Percentiles rank a stretch among this genome's conserved stretches.
Conservation (phyloP, 92 coral and sea anemone genomes). For the Umimayanthus kanabou region DNA sequence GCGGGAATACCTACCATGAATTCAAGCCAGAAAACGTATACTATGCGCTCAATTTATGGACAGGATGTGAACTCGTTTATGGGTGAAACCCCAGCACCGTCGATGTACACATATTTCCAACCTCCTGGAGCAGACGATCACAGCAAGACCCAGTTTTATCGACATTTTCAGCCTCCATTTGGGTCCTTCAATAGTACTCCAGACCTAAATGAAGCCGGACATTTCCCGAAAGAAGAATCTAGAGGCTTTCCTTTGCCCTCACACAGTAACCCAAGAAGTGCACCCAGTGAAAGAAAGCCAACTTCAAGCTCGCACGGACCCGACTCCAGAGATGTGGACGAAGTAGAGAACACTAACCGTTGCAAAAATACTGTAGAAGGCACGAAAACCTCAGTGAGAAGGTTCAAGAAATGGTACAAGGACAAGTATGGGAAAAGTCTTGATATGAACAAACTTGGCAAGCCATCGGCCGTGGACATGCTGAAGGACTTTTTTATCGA, state of each 20-base stretch:
- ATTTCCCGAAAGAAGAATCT: conserved; percentile 67
- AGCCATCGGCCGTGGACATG: conserved; percentile 87
- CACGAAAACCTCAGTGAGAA: conserved; percentile 95
- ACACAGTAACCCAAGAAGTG: conserved; percentile 60
- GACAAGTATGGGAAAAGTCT: conserved; percentile 94
- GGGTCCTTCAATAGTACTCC: conserved; percentile 52
- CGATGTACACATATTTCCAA: conserved; percentile 82
- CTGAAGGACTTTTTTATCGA: conserved; percentile 98
- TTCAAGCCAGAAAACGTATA: conserved; percentile 53
- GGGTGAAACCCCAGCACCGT: conserved; percentile 68
- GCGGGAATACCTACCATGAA: conserved; percentile 46
- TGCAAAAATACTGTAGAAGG: conserved; percentile 99
- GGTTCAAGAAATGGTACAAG: conserved; percentile 98
- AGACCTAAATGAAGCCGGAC: conserved; percentile 49
- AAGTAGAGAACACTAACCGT: conserved; percentile 94
- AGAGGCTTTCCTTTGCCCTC: conserved; percentile 62
- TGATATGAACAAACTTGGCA: conserved; percentile 92
- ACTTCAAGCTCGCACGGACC: conserved; percentile 57
- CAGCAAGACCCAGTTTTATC: conserved; percentile 83
- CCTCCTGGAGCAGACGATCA: conserved; percentile 63
- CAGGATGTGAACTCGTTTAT: conserved; percentile 68
- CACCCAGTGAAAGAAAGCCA: conserved; percentile 58
- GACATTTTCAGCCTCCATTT: conserved; percentile 75
- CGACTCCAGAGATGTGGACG: conserved; percentile 91
- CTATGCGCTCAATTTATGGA: conserved; percentile 69